Conservation (phyloP, 1,140 invertebrate genomes). For the Drosophila ambigua region DNA sequence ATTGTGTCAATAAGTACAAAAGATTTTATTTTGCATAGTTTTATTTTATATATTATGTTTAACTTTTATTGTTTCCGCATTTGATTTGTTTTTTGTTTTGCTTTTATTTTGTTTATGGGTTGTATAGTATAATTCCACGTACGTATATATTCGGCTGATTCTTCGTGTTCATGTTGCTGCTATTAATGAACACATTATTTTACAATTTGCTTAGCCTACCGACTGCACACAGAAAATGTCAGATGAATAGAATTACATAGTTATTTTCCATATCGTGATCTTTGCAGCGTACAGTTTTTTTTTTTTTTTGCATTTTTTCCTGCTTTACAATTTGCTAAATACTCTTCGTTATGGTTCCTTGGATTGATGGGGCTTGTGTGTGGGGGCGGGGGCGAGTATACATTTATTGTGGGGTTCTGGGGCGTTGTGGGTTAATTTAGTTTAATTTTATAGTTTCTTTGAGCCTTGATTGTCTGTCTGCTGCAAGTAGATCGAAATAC, state of each 20-base stretch:
- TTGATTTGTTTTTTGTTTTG: slow-evolving; percentile 28
- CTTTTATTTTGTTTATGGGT: neutral
- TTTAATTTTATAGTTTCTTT: slow-evolving; percentile 49
- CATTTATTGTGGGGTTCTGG: slow-evolving; percentile 19
- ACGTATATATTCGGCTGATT: slow-evolving; percentile 15
- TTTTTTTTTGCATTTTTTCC: neutral
- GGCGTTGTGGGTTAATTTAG: slow-evolving; percentile 9
- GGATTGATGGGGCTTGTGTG: neutral
- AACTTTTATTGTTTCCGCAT: slow-evolving; percentile 57
- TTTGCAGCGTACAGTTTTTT: slow-evolving; percentile 48
- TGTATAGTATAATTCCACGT: slow-evolving; percentile 40
- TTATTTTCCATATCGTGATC: slow-evolving; percentile 34
- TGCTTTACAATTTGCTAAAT: slow-evolving; percentile 37
- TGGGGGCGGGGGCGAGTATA: slow-evolving; percentile 11
- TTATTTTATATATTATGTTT: slow-evolving; percentile 38
- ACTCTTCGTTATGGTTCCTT: slow-evolving; percentile 18
- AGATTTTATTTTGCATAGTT: slow-evolving; percentile 11
- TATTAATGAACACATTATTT: slow-evolving; percentile 47
- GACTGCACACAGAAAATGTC: slow-evolving; percentile 36
- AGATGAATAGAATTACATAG: slow-evolving; percentile 31
- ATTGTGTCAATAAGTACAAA: no score
- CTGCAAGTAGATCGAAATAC: slow-evolving; percentile 57
- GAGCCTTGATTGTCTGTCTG: slow-evolving; percentile 78
- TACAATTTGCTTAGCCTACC: slow-evolving; percentile 42
- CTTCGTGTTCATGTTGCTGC: slow-evolving; percentile 19